Conservation (phyloP, 2,797 vertebrate genomes). For the Lemur catta region DNA sequence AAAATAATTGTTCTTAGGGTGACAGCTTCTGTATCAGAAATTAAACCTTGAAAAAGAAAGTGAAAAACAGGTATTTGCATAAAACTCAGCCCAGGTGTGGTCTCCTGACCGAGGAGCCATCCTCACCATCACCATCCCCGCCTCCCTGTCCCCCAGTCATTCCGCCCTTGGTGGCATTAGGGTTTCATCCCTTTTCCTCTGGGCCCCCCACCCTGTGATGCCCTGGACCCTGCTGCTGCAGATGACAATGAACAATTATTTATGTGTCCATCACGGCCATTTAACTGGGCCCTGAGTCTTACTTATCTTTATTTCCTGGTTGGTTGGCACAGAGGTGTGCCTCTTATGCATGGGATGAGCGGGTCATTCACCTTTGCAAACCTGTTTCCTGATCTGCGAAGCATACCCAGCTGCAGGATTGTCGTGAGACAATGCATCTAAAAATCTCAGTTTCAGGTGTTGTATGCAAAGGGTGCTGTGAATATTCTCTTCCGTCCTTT, state of each 20-base stretch:
- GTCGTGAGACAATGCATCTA: neutral
- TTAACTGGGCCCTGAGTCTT: neutral
- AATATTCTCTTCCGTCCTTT: neutral
- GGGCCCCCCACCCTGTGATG: too few relatives aligned
- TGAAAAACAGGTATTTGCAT: neutral
- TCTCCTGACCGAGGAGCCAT: neutral
- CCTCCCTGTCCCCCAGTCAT: neutral
- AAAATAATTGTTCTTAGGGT: neutral
- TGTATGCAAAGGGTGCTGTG: neutral
- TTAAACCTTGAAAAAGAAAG: neutral
- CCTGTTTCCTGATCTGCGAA: neutral
- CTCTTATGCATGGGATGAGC: neutral
- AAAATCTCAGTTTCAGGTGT: neutral
- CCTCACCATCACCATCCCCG: too few relatives aligned
- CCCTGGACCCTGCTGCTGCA: neutral
- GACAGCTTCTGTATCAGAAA: neutral
- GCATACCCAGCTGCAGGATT: neutral
- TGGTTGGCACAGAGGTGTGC: neutral
- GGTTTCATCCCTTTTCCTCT: neutral
- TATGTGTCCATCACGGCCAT: neutral
- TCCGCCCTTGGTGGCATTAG: too few relatives aligned
- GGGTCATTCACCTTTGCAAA: neutral
- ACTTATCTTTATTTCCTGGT: neutral
- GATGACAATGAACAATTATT: neutral
- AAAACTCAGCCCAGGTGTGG: neutral